A percentile compares a stretch with the other conserved stretches of the same genome.
phyloP scores from a whole-genome alignment of 2,113 vertebrate species.

The Thalassoma bifasciatum region DNA sequence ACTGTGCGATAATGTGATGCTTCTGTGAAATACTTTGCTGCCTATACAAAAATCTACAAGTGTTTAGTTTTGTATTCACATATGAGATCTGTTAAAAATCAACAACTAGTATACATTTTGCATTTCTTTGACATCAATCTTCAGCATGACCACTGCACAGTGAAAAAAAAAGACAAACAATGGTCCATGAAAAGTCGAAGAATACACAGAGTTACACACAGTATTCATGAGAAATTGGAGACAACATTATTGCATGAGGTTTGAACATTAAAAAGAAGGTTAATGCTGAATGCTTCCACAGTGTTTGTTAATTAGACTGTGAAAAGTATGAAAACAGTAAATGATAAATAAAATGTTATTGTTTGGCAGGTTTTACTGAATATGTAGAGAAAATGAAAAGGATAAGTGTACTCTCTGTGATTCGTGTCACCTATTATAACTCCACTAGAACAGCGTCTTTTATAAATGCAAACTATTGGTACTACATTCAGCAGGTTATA shows the following conservation, averaged over 20 bases:
- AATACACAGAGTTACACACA: slow-evolving; percentile 10
- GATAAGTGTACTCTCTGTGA: slow-evolving; percentile 7
- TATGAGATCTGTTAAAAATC: slow-evolving; percentile 46
- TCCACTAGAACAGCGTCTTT: slow-evolving; percentile 28
- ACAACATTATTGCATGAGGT: not conserved
- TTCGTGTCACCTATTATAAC: slow-evolving; percentile 22
- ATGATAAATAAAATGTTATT: not conserved
- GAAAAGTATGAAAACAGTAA: slow-evolving; percentile 3
- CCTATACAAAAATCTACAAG: slow-evolving; percentile 76
- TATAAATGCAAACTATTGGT: slow-evolving; percentile 60
- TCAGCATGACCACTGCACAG: slow-evolving; percentile 40
- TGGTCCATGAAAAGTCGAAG: slow-evolving; percentile 3
- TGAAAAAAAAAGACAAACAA: not conserved
- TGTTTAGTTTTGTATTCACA: slow-evolving; percentile 67
- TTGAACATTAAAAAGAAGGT: slow-evolving; percentile 27
- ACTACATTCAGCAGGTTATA: slow-evolving; percentile 80
- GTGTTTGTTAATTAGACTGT: not conserved
- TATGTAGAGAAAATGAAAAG: slow-evolving; percentile 18
- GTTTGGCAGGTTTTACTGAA: slow-evolving; percentile 22
- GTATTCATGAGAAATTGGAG: not conserved
- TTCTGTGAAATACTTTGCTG: slow-evolving; percentile 59
- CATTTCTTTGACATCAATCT: slow-evolving; percentile 52
- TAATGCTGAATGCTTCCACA: slow-evolving; percentile 13
- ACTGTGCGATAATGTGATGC: slow-evolving; percentile 49
- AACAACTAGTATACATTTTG: slow-evolving; percentile 25